Conservation (phyloP, 2,113 vertebrate species). For the Boulengeromyrus knoepffleri region DNA sequence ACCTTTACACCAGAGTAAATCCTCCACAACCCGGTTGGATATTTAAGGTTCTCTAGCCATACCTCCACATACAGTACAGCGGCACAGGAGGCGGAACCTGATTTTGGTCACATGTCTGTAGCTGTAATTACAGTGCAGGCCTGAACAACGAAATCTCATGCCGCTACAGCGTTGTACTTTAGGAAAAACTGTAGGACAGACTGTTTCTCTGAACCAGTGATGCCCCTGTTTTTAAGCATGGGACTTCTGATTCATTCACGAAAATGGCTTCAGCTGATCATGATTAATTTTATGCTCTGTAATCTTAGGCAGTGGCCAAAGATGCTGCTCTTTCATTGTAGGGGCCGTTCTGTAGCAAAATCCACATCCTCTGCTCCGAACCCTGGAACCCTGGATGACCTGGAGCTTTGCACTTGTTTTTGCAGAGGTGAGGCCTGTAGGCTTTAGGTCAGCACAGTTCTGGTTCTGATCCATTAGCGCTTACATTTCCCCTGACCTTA, state of each 20-base stretch:
- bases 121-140: background rate
- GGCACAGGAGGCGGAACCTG: background rate
- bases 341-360: background rate
- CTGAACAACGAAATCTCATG: background rate
- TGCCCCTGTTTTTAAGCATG: background rate
- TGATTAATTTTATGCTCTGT: background rate
- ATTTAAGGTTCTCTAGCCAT: background rate
- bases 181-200: background rate
- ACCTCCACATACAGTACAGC: background rate
- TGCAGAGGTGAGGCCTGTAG: background rate
- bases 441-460: background rate
- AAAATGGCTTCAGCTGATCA: background rate
- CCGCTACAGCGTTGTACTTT: background rate
- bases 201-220: background rate
- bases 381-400: background rate
- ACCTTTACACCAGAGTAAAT: background rate
- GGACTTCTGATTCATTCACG: background rate
- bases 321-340: background rate
- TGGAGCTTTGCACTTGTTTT: background rate
- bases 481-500: background rate
- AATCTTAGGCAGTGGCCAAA: background rate
- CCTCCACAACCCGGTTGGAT: background rate
- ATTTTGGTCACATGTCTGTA: background rate
- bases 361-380: background rate
- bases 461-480: background rate